Evolutionary conservation across 2,888 invertebrate species (phyloP), one percentile per base, ranked within the genome.

Genomic region (Epistrophe eligans): DNA sequence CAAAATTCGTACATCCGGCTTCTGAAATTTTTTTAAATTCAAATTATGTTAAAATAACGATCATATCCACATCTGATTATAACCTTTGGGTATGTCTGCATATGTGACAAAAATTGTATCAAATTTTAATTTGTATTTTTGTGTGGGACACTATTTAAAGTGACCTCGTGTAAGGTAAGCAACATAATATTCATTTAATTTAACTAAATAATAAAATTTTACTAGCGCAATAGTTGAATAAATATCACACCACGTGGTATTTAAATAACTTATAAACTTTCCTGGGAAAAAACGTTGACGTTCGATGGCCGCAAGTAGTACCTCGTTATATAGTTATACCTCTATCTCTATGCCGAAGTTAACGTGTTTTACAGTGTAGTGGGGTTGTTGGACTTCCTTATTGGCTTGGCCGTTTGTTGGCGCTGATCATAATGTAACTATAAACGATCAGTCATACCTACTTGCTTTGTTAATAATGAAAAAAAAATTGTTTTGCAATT

Each of bases 211-310:
- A 67, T 40, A 40, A 24, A 38, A 73, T 15, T 58, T 72, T 70
- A 72, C 73, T 73, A 81, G 81, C 52, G 81, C 48, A 38, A 57
- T 50, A 73, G 48, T 74, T 77, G 19, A 40, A 66, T 55, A 77
- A 82, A 85, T 58, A 82, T 82, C 81, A 62, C 82, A 85, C 70
- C 87, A 87, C 87, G 87, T 87, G 87, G 43, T 87, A 62, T 87
- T 87, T 87, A 79, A 83, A 76, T 83, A 83, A 79, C 55, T 72
- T 66, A 79, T 79, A 35, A 82, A 58, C 24, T 57, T 79, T 83
- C 11, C 66, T 76, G 52, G 57, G 70, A 76, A 87, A 81, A 83
- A 64, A 52, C 72, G 70, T 82, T 71, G 73, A 66, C 67, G 50
- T 71, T 62, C 35, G 24, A 73, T 71, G 17, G 45, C 52, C 58